A percentile compares a stretch with the other conserved stretches of the same genome.
These are phyloP conservation scores for Ornithorhynchus anatinus DNA, from an alignment of 2,113 vertebrate genomes.

Conservation along the genomic window DNA sequence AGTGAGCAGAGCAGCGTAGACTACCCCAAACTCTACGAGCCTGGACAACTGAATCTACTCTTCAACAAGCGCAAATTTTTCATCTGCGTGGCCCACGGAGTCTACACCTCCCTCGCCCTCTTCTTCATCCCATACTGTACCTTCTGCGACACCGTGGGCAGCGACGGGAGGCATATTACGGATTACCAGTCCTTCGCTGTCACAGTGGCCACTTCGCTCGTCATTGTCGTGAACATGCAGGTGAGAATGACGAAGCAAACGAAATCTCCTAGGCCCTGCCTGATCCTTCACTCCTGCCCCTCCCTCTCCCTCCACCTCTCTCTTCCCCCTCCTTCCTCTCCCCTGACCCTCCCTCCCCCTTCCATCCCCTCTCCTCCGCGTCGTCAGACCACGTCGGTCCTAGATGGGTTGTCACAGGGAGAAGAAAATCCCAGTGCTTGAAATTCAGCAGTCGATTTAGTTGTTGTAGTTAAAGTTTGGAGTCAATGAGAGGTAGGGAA, in stretches of 20 bases:
- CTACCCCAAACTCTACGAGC: slow-evolving; percentile 78
- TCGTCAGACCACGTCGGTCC: too few species aligned
- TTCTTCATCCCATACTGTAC: slow-evolving; percentile 85
- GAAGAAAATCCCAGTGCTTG: too few species aligned
- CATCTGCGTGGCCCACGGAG: slow-evolving; percentile 77
- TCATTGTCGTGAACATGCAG: slow-evolving; percentile 85
- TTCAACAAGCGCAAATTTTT: slow-evolving; percentile 88
- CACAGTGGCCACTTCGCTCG: slow-evolving; percentile 81
- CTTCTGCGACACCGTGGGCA: slow-evolving; percentile 69
- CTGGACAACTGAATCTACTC: slow-evolving; percentile 81
- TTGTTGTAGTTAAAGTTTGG: too few species aligned
- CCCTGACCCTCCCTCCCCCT: too few species aligned
- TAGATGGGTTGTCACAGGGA: too few species aligned
- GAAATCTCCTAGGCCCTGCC: not conserved
- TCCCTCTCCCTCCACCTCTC: too few species aligned
- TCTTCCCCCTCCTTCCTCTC: too few species aligned
- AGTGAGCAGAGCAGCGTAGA: slow-evolving; percentile 79
- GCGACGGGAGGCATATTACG: slow-evolving; percentile 73
- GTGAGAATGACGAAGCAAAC: slow-evolving; percentile 51
- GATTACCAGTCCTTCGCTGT: slow-evolving; percentile 85
- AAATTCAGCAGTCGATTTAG: too few species aligned
- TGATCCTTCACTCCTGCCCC: too few species aligned
- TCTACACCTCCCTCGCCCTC: slow-evolving; percentile 79
- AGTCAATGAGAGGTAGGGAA: too few species aligned
- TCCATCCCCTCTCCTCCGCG: too few species aligned